Conservation (phyloP, 2,888 invertebrate species). For the Cheilosia pagana region DNA sequence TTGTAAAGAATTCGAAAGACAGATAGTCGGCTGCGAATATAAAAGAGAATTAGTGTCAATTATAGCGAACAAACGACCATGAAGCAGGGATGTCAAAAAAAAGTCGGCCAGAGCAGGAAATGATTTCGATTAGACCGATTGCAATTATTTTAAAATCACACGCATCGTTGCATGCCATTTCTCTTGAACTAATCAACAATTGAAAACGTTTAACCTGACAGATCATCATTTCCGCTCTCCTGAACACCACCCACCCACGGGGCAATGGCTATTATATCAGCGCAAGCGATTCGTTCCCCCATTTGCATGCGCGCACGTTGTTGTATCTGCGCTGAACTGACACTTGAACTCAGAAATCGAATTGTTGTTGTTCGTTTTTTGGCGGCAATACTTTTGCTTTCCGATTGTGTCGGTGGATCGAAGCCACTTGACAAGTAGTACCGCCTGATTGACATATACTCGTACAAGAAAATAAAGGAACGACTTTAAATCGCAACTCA, state of each 20-base stretch:
- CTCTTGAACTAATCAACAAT: slow-evolving; percentile 38
- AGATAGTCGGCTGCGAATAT: background rate
- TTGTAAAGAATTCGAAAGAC: background rate
- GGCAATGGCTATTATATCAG: background rate
- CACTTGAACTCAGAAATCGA: slow-evolving; percentile 35
- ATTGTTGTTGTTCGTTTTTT: slow-evolving; percentile 10
- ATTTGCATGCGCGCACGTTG: slow-evolving; percentile 8
- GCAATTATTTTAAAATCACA: slow-evolving; percentile 32
- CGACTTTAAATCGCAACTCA: slow-evolving; percentile 17
- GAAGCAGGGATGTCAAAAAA: background rate
- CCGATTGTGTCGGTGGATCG: background rate
- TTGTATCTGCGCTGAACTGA: slow-evolving; percentile 1
- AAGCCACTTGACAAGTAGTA: slow-evolving; percentile 27
- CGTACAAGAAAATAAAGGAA: slow-evolving; percentile 11
- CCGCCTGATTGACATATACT: slow-evolving; percentile 24
- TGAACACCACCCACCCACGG: slow-evolving; percentile 33
- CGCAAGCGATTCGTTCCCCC: slow-evolving; percentile 1
- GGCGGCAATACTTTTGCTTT: slow-evolving; percentile 18
- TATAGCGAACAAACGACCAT: background rate
- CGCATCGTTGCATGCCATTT: slow-evolving; percentile 16
- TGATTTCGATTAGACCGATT: slow-evolving; percentile 1
- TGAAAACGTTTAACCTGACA: slow-evolving; percentile 42
- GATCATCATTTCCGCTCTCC: slow-evolving; percentile 38
- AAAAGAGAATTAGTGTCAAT: background rate
- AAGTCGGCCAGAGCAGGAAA: background rate